Conservation (phyloP, 2,797 vertebrate species). For the Molossus alvarezi region DNA sequence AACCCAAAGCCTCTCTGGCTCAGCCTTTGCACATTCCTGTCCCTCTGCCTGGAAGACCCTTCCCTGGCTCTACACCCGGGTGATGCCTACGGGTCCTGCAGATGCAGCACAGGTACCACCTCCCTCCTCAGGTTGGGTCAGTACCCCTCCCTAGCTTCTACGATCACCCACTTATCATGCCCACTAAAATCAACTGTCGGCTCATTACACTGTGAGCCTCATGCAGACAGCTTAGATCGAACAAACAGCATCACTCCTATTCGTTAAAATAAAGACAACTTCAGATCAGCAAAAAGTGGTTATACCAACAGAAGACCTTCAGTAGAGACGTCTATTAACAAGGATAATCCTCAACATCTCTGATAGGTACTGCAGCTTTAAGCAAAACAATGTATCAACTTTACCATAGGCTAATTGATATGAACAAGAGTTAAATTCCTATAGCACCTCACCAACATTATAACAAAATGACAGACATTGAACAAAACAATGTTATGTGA, state of each 20-base stretch:
- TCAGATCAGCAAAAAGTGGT: neutral
- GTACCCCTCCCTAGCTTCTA: neutral
- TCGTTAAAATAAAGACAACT: neutral
- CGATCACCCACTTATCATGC: neutral
- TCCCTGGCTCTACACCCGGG: neutral
- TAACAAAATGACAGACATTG: neutral
- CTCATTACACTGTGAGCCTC: neutral
- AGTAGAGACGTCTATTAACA: neutral
- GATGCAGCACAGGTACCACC: neutral
- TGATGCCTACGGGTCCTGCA: neutral
- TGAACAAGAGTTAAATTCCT: neutral
- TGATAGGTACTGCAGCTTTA: neutral
- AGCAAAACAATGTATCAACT: neutral
- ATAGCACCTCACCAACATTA: neutral
- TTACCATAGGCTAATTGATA: neutral
- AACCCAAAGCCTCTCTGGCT: neutral
- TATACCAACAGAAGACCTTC: neutral
- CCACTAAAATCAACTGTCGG: neutral
- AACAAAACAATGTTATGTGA: neutral
- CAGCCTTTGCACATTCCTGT: neutral
- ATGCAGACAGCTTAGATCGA: neutral
- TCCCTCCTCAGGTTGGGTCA: neutral
- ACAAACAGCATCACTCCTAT: neutral
- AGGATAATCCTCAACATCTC: neutral
- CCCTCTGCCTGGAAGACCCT: neutral